A percentile compares a stretch with the other conserved stretches of the same genome.
phyloP scores from a whole-genome alignment of 2,888 invertebrate genomes.

The Oasisia sp. region DNA sequence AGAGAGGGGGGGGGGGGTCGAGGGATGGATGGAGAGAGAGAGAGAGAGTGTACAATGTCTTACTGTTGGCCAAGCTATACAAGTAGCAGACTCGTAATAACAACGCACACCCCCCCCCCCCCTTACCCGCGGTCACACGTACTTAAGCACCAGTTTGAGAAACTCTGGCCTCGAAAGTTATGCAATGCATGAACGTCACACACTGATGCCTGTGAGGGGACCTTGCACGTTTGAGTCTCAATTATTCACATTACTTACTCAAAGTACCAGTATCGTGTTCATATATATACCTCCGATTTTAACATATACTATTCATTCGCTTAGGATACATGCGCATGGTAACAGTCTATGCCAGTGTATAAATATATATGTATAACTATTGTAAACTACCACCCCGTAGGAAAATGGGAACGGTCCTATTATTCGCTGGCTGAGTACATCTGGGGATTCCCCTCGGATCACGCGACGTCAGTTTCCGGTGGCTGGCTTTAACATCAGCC shows the following conservation, averaged over 20 bases:
- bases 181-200: not conserved
- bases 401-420: not conserved
- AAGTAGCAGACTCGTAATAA: too few relatives aligned
- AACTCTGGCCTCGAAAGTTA: not conserved
- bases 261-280: not conserved
- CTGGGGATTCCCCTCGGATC: not conserved
- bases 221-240: not conserved
- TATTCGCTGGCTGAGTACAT: not conserved
- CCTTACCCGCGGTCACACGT: too few relatives aligned
- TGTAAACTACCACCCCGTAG: not conserved
- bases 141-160: too few relatives aligned
- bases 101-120: too few relatives aligned
- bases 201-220: not conserved
- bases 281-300: not conserved
- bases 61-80: too few relatives aligned
- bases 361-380: not conserved
- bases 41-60: too few relatives aligned
- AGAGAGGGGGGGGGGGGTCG: too few relatives aligned
- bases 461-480: conserved; percentile 1
- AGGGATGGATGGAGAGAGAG: too few relatives aligned
- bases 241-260: not conserved
- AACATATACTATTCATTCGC: not conserved
- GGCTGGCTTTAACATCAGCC: not conserved
- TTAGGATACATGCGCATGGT: not conserved
- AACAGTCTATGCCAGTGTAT: not conserved